These are phyloP conservation scores for Oscheius sp. DNA, from an alignment of 2,888 invertebrate genomes.

Conservation along the genomic window DNA sequence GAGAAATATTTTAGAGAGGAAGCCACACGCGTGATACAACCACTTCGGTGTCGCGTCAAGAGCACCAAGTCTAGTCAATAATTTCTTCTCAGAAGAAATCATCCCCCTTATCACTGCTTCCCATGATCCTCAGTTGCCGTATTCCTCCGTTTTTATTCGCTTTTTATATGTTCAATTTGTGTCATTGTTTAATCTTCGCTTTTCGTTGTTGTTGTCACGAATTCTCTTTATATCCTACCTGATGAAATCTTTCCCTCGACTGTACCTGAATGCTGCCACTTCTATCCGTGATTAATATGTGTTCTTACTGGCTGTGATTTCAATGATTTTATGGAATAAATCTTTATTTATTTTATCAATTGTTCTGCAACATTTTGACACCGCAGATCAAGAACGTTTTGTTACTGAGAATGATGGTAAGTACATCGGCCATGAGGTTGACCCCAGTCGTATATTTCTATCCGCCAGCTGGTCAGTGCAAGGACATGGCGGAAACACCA, in stretches of 20 bases:
- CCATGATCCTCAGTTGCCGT: slow-evolving; percentile 28
- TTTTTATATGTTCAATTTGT: slow-evolving; percentile 19
- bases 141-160: not conserved
- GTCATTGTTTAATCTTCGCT: slow-evolving; percentile 17
- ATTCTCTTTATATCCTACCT: slow-evolving; percentile 12
- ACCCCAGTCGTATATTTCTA: no score
- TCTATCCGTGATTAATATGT: not conserved
- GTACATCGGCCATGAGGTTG: no score
- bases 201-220: not conserved
- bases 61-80: slow-evolving; percentile 36
- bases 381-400: no score
- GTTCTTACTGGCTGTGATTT: slow-evolving; percentile 14
- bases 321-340: slow-evolving; percentile 11
- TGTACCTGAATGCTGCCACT: not conserved
- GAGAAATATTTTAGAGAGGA: slow-evolving; percentile 14
- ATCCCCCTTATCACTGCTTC: slow-evolving; percentile 21
- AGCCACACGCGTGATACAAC: slow-evolving; percentile 9
- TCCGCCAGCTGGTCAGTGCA: no score
- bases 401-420: no score
- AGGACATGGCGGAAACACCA: no score
- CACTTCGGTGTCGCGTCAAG: slow-evolving; percentile 27
- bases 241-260: slow-evolving; percentile 27
- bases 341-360: not conserved
- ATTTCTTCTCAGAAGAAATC: not conserved
- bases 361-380: no score